Percentiles rank a stretch among this genome's conserved stretches.
Conservation (phyloP, 2,113 vertebrate genomes). For the Coracopsis vasa region DNA sequence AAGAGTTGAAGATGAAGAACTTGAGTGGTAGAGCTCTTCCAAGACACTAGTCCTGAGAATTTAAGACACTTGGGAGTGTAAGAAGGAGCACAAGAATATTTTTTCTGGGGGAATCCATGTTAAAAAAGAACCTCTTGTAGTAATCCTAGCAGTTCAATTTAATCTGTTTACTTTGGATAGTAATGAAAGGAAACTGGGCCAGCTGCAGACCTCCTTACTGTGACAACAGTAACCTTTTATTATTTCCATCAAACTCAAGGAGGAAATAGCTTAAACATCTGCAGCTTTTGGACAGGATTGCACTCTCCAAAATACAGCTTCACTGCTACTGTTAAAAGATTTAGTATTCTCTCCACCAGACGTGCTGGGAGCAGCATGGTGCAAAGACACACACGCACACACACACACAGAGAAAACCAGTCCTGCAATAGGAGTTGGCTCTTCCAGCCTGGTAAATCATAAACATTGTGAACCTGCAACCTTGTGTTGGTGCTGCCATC, state of each 20-base stretch:
- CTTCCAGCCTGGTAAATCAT: background rate
- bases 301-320: constrained; percentile 57
- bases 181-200: constrained; percentile 77
- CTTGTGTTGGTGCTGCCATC: background rate
- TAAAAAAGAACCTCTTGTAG: constrained; percentile 66
- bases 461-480: background rate
- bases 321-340: constrained; percentile 72
- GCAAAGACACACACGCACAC: background rate
- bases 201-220: constrained; percentile 81
- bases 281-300: constrained; percentile 71
- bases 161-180: constrained; percentile 79
- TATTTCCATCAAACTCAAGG: constrained; percentile 76
- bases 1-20: background rate
- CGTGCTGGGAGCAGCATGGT: constrained; percentile 16
- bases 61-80: background rate
- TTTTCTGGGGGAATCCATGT: constrained; percentile 28
- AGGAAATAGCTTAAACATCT: constrained; percentile 83
- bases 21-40: background rate
- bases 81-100: background rate
- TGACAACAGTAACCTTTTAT: constrained; percentile 81
- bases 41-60: background rate
- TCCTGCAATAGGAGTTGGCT: background rate
- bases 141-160: constrained; percentile 68
- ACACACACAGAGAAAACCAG: background rate
- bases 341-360: constrained; percentile 58